Evolutionary conservation across 2,797 vertebrate species (phyloP).

Genomic region (Simalia tracyae): DNA sequence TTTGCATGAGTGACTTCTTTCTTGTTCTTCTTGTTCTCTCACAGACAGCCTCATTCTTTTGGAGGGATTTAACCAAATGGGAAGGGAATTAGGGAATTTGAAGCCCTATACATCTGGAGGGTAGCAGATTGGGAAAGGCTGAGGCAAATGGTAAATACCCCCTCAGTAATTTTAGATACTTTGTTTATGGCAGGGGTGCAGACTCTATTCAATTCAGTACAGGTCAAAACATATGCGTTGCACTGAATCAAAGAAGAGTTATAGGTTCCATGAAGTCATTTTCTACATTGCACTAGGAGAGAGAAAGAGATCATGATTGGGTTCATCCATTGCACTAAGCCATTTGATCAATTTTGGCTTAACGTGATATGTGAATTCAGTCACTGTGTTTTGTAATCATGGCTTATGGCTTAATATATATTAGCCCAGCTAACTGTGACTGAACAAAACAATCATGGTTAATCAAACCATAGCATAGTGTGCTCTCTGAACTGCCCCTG

Average conservation of each 20-base stretch:
- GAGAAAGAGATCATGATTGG: background rate
- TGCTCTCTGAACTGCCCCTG: background rate
- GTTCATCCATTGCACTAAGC: background rate
- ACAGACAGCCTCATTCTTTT: background rate
- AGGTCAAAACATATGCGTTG: background rate
- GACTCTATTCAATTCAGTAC: background rate
- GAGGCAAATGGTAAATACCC: background rate
- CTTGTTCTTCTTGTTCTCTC: too few species aligned
- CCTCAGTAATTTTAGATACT: background rate
- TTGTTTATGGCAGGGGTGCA: background rate
- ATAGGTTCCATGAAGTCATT: background rate
- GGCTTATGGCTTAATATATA: background rate
- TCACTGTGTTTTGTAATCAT: background rate
- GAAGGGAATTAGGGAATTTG: background rate
- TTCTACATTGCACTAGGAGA: background rate
- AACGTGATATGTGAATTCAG: background rate
- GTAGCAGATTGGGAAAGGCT: background rate
- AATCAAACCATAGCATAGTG: background rate
- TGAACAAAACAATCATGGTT: background rate
- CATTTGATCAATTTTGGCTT: background rate
- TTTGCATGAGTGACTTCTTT: too few species aligned
- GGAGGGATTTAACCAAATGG: background rate
- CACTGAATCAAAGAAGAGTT: background rate
- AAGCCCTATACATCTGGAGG: background rate
- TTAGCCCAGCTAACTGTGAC: background rate